A percentile compares a stretch with the other conserved stretches of the same genome.
These are phyloP conservation scores for Pammene fasciana DNA, from an alignment of 2,888 invertebrate genomes.

Conservation along the genomic window DNA sequence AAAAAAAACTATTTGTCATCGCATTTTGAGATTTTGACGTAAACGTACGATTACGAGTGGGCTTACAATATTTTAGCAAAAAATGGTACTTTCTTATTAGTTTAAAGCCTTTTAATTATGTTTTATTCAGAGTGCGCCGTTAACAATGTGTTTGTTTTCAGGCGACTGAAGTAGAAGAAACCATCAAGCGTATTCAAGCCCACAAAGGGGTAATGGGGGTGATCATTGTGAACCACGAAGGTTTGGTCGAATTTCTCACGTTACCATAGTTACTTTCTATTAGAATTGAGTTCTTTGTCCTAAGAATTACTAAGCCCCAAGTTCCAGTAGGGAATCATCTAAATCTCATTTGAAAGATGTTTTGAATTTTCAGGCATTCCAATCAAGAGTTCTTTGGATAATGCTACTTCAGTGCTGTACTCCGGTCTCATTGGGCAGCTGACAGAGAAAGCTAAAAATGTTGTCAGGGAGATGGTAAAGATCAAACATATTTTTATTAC, in stretches of 20 bases:
- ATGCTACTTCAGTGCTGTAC: constrained; percentile 97
- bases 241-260: constrained; percentile 83
- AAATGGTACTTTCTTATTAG: constrained; percentile 46
- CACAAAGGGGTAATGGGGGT: constrained; percentile 99
- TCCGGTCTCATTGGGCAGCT: constrained; percentile 95
- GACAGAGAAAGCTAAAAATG: constrained; percentile 95
- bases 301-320: background rate
- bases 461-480: constrained; percentile 92
- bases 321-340: background rate
- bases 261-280: constrained; percentile 53
- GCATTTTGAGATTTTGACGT: background rate
- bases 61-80: constrained; percentile 26
- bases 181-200: constrained; percentile 97
- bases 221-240: constrained; percentile 98
- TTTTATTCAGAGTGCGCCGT: background rate
- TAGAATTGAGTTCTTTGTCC: constrained; percentile 17
- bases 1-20: too few relatives aligned
- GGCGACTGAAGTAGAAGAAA: constrained; percentile 97
- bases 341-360: constrained; percentile 14
- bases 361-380: constrained; percentile 87
- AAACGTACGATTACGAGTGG: constrained; percentile 13
- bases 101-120: background rate
- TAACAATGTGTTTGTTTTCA: constrained; percentile 57
- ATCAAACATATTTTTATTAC: background rate
- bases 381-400: constrained; percentile 96